These are phyloP conservation scores for Pelodytes ibericus DNA, from an alignment of 2,797 vertebrate species.

Conservation along the genomic window DNA sequence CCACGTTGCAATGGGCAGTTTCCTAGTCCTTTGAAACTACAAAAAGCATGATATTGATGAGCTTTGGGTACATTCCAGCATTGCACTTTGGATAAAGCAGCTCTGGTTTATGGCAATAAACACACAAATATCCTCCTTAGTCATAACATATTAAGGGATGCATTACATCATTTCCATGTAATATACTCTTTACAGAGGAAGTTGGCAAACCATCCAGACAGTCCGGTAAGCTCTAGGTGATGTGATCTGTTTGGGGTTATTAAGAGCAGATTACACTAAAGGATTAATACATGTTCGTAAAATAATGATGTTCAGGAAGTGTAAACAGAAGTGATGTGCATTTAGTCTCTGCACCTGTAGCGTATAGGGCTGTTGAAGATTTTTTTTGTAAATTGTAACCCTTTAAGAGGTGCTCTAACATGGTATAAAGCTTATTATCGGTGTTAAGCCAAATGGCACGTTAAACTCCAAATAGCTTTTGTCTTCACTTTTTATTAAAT, in stretches of 20 bases:
- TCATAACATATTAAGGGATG: neutral
- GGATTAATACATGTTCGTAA: conserved; percentile 11
- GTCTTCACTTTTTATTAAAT: too few species aligned
- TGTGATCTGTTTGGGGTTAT: conserved; percentile 8
- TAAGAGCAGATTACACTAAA: neutral
- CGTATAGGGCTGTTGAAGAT: neutral
- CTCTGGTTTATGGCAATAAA: conserved; percentile 16
- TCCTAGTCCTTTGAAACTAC: too few species aligned
- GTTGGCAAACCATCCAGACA: neutral
- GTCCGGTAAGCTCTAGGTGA: conserved; percentile 12
- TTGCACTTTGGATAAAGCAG: neutral
- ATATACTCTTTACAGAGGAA: neutral
- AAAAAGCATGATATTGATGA: too few species aligned
- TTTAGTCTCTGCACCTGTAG: conserved; percentile 15
- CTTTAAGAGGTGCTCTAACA: too few species aligned
- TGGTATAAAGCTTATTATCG: too few species aligned
- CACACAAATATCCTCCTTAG: neutral
- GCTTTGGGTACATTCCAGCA: neutral
- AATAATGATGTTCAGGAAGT: neutral
- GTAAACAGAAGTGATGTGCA: neutral
- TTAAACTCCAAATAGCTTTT: too few species aligned
- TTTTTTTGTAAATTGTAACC: too few species aligned
- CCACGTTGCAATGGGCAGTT: too few species aligned
- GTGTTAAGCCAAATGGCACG: too few species aligned
- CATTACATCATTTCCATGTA: neutral